Percentiles rank a stretch among this genome's conserved stretches.
These are phyloP conservation scores for Pseudococcus jackbeardsleyi DNA, from an alignment of 2,888 invertebrate species.

Conservation along the genomic window DNA sequence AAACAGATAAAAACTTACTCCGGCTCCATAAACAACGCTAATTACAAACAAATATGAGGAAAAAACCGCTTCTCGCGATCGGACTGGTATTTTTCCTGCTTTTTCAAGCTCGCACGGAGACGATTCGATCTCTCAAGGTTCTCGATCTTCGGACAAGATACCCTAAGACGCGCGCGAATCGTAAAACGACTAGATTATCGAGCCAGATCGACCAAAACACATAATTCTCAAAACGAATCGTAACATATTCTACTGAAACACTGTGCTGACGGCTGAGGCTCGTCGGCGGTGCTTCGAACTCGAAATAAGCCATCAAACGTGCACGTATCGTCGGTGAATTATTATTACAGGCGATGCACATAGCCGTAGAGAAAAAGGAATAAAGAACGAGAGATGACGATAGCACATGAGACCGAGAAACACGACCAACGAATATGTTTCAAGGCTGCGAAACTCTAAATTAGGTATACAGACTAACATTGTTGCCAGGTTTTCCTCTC, in stretches of 20 bases:
- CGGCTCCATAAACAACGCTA: neutral
- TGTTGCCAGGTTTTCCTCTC: neutral
- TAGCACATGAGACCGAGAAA: neutral
- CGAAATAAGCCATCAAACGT: neutral
- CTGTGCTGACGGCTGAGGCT: neutral
- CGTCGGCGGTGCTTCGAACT: too few species aligned
- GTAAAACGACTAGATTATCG: neutral
- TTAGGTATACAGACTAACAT: neutral
- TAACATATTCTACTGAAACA: neutral
- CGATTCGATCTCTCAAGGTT: neutral
- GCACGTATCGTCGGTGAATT: neutral
- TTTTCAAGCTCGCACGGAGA: neutral
- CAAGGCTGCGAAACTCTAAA: neutral
- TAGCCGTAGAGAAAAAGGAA: neutral
- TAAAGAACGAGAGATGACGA: neutral
- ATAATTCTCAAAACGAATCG: neutral
- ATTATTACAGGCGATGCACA: neutral
- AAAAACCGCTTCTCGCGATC: neutral
- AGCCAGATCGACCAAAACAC: slow-evolving; percentile 8
- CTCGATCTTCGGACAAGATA: neutral
- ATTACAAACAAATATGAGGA: neutral
- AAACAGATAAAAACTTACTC: slow-evolving; percentile 35
- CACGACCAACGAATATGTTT: neutral
- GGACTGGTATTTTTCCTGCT: neutral
- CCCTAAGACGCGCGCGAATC: neutral